phyloP scores from a whole-genome alignment of 2,797 vertebrate species.

The Ficedula albicollis region DNA sequence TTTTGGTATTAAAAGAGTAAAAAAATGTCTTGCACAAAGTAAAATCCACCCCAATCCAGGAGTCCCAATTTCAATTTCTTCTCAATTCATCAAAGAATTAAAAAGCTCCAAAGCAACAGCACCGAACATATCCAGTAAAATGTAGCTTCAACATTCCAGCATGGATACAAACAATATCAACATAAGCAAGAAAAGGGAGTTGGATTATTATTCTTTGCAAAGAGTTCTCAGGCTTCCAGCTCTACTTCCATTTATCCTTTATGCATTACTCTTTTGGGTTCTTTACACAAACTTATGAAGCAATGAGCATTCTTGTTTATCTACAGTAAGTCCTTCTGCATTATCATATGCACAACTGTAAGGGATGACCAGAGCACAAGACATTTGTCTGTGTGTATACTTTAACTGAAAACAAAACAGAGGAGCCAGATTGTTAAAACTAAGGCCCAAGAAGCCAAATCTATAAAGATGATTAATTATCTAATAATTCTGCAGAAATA shows the following conservation, averaged over 20 bases:
- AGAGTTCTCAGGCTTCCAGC: not conserved
- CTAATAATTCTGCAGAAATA: not conserved
- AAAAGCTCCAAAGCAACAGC: not conserved
- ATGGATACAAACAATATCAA: not conserved
- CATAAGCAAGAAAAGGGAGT: not conserved
- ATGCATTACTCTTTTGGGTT: not conserved
- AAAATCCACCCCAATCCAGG: not conserved
- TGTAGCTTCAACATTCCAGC: not conserved
- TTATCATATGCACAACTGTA: not conserved
- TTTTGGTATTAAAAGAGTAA: not conserved
- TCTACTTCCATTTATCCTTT: not conserved
- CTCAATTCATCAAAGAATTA: not conserved
- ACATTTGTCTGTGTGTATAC: not conserved
- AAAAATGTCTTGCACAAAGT: not conserved
- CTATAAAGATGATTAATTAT: not conserved
- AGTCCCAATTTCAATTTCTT: not conserved
- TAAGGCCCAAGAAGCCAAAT: not conserved
- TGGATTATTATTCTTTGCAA: not conserved
- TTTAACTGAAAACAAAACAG: not conserved
- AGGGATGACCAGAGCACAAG: not conserved
- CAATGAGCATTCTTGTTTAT: not conserved
- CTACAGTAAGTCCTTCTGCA: not conserved
- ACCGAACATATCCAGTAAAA: not conserved
- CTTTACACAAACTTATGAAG: not conserved
- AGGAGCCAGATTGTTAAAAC: not conserved